Percentiles rank a stretch among this genome's conserved stretches.
phyloP scores from a whole-genome alignment of 2,797 vertebrate species.

The Gephyroberyx darwinii region DNA sequence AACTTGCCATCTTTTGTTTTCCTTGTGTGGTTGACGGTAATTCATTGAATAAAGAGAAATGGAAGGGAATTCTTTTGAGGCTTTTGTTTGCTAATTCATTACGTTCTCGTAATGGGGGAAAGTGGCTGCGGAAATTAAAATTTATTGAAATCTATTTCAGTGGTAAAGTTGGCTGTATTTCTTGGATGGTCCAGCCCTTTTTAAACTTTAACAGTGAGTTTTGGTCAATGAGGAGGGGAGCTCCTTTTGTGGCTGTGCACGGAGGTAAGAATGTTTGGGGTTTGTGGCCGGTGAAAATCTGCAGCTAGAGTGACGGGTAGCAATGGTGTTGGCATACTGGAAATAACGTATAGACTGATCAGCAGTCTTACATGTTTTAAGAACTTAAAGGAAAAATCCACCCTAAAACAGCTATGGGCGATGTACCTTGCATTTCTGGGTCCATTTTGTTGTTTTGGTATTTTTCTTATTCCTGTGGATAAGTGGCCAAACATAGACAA shows the following conservation, averaged over 20 bases:
- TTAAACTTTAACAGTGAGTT: constrained; percentile 54
- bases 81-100: constrained; percentile 82
- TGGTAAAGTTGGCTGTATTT: constrained; percentile 73
- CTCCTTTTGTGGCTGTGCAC: constrained; percentile 65
- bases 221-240: constrained; percentile 68
- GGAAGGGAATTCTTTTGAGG: constrained; percentile 66
- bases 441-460: not conserved
- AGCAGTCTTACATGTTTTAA: constrained; percentile 45
- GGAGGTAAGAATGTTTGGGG: constrained; percentile 63
- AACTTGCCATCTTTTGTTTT: constrained; percentile 80
- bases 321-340: constrained; percentile 39
- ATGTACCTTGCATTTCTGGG: not conserved
- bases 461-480: constrained; percentile 24
- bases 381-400: not conserved
- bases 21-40: constrained; percentile 77
- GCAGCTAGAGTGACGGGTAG: constrained; percentile 55
- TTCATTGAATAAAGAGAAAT: constrained; percentile 78
- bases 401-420: not conserved
- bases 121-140: constrained; percentile 80
- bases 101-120: constrained; percentile 61
- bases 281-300: constrained; percentile 66
- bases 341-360: constrained; percentile 55
- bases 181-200: constrained; percentile 55
- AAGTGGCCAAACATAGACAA: constrained; percentile 9
- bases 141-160: constrained; percentile 80